Conservation (phyloP, 1,140 invertebrate genomes). For the Diorhabda elongata region DNA sequence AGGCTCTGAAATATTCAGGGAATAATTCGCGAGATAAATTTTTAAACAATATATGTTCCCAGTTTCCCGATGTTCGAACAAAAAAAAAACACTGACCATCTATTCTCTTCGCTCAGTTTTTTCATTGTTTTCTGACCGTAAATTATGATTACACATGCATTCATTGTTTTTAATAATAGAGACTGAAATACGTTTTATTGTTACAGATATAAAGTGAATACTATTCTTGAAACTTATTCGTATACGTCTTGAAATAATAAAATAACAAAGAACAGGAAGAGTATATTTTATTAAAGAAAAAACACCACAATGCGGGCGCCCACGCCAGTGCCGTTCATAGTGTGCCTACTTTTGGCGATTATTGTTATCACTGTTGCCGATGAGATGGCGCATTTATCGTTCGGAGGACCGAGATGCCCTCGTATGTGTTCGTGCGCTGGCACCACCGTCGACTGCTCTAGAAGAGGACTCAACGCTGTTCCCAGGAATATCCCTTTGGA, state of each 20-base stretch:
- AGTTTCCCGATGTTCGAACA: no score
- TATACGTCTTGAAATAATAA: neutral
- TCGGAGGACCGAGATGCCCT: slow-evolving; percentile 56
- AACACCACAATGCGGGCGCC: neutral
- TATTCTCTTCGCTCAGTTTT: no score
- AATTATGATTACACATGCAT: neutral
- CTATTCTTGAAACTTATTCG: neutral
- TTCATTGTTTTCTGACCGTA: no score
- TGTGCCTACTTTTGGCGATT: slow-evolving; percentile 18
- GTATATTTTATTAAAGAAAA: neutral
- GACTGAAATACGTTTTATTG: neutral
- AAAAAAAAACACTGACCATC: no score
- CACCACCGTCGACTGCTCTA: slow-evolving; percentile 75
- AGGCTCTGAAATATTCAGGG: no score
- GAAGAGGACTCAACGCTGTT: slow-evolving; percentile 71
- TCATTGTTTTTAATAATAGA: neutral
- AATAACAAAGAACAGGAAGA: neutral
- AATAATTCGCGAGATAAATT: no score
- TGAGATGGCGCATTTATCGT: slow-evolving; percentile 25
- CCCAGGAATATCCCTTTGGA: slow-evolving; percentile 70
- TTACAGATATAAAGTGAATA: neutral
- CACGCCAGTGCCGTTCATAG: slow-evolving; percentile 7
- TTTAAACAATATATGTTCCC: no score
- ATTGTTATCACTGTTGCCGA: slow-evolving; percentile 3
- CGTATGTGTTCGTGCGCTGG: slow-evolving; percentile 74